Conservation (phyloP, 2,797 vertebrate genomes). For the Sternarchorhynchus goeldii region DNA sequence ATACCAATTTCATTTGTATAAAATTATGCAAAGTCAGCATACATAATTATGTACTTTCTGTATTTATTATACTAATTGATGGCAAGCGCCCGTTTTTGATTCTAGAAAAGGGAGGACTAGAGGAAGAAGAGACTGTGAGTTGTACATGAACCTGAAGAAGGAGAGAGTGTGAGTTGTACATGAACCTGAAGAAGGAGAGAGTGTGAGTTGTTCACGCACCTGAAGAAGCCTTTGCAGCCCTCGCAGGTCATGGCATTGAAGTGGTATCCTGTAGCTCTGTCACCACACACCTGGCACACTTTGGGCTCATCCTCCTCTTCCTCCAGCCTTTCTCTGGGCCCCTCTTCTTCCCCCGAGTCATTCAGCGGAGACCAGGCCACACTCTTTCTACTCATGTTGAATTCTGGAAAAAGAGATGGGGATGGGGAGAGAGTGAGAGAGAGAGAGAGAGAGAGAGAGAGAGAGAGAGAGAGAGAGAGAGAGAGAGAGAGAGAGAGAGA, state of each 20-base stretch:
- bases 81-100: too few species aligned
- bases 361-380: constrained; percentile 44
- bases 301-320: constrained; percentile 66
- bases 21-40: too few species aligned
- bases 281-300: constrained; percentile 76
- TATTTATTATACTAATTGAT: too few species aligned
- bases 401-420: constrained; percentile 22
- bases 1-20: too few species aligned
- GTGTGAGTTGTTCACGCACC: constrained; percentile 54
- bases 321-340: constrained; percentile 41
- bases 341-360: constrained; percentile 54
- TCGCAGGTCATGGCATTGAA: constrained; percentile 80
- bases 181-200: too few species aligned
- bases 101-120: too few species aligned
- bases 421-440: not conserved
- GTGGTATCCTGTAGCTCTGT: constrained; percentile 76
- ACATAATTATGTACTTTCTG: too few species aligned
- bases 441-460: constrained; percentile 3
- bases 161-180: too few species aligned
- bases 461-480: constrained; percentile 1
- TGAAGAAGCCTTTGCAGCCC: constrained; percentile 80
- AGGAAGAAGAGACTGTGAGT: not conserved
- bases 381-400: constrained; percentile 58
- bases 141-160: too few species aligned
- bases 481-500: too few species aligned